A percentile compares a stretch with the other conserved stretches of the same genome.
Evolutionary conservation across 2,888 invertebrate species (phyloP).

Genomic region (Limnephilus marmoratus): DNA sequence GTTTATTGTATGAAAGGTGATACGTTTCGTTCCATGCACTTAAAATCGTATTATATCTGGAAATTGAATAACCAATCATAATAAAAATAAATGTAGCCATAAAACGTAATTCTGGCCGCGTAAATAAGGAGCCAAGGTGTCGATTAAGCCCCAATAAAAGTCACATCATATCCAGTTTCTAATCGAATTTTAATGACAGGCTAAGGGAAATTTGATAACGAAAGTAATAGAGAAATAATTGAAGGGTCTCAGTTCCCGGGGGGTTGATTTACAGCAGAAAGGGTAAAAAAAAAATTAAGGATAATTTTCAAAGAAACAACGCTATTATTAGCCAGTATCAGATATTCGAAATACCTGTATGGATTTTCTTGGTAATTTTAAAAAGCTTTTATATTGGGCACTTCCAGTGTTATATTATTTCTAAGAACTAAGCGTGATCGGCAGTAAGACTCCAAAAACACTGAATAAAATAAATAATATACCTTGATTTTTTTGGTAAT

Average conservation of each 20-base stretch:
- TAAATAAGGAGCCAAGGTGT: constrained; percentile 29
- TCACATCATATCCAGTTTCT: constrained; percentile 47
- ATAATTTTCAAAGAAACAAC: constrained; percentile 38
- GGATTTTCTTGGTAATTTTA: constrained; percentile 45
- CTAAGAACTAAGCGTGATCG: constrained; percentile 37
- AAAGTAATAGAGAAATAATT: constrained; percentile 65
- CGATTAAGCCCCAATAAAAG: constrained; percentile 28
- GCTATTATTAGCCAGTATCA: neutral
- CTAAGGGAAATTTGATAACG: constrained; percentile 63
- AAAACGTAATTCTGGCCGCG: neutral
- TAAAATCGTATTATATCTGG: neutral
- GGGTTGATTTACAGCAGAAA: constrained; percentile 59
- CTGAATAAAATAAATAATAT: neutral
- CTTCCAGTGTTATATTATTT: neutral
- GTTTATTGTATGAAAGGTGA: neutral
- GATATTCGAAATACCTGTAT: constrained; percentile 24
- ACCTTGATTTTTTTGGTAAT: no score
- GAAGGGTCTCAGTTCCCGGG: constrained; percentile 58
- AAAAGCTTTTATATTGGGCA: constrained; percentile 53
- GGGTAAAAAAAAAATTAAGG: constrained; percentile 27
- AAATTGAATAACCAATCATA: constrained; percentile 2
- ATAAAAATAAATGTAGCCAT: neutral
- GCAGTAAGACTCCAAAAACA: neutral
- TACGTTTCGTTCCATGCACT: neutral
- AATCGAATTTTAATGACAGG: constrained; percentile 63